Evolutionary conservation across 2,888 invertebrate genomes (phyloP), one percentile per base, ranked within the genome.

Genomic region (Agonopterix subpropinquella): DNA sequence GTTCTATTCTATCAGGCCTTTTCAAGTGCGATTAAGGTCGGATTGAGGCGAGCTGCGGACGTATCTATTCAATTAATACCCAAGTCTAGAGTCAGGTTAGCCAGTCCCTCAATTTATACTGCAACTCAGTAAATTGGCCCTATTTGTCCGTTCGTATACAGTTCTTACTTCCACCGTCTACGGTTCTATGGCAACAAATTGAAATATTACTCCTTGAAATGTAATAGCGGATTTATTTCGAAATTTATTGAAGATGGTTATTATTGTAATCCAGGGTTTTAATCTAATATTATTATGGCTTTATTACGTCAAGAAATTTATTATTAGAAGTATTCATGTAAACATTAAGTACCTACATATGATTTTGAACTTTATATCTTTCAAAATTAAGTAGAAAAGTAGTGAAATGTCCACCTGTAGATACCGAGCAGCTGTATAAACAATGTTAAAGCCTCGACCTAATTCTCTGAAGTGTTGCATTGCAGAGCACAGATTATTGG

Each of bases 41-140:
- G 74, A 82, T 81, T 83, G 86, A 85, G 77, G 76, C 77, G 73
- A 74, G 73, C 70, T 77, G 70, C 77, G 73, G 74, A 80, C 80
- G 82, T 84, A 85, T 84, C 84, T 80, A 87, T 87, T 84, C 83
- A 88, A 88, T 88, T 87, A 88, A 83, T 78, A 63, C 70, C 65
- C 67, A 67, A 75, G 72, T 70, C 77, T 69, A 70, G 62, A 72
- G 63, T 64, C 71, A 77, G 76, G 73, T 75, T 71, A 64, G 70
- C 65, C 65, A 67, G 70, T 67, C 61, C 67, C 70, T 75, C 74
- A 73, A 80, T 84, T 78, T 82, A 80, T 78, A 80, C 75, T 74
- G 80, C 78, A 80, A 70, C 65, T 67, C 64, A 67, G 68, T 71
- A 76, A 81, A 84, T 82, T 80, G 72, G 66, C 69, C 64, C 68